Evolutionary conservation across 53 echinoderm and acorn worm species (phyloP), one percentile per base, ranked within the genome.

Genomic region (Echinarachnius parma): DNA sequence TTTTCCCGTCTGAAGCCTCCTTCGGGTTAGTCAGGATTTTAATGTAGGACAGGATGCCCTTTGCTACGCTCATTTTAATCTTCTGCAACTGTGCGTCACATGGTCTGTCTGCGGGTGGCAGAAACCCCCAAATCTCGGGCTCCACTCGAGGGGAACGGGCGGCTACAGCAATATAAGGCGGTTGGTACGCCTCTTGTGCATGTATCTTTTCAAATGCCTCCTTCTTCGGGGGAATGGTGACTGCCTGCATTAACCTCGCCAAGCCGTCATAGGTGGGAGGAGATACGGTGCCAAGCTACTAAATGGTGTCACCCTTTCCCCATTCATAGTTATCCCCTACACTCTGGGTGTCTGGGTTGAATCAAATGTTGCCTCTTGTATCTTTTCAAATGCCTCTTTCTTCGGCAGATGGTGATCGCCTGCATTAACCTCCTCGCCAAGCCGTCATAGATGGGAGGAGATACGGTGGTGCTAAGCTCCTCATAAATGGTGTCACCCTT

Each of bases 61-160:
- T 57, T 28, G n/a, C 57, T 2, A 57, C n/a, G 27, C n/a, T 57
- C 3, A 27, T 5, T 27, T 57, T 25, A 25, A 22, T 25, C 16
- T 22, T 57, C 28, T 57, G 57, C 8, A n/a, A 57, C 57, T 57
- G 57, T 4, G 57, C 57, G n/a, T 57, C 57, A 57, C 4, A 10
- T 4, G 57, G 4, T n/a, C 57, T 57, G 4, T 25, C 57, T 28
- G 9, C 19, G 4, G 57, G 57, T 22, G 24, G 57, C 5, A 57
- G 57, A 7, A 28, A 57, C 4, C n/a, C n/a, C 57, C 57, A 57
- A 16, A 57, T 57, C 28, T 57, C 57, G 25, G 5, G 57, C 9
- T 57, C 57, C 57, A 57, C 57, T 22, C 57, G 57, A 4, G 57
- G 57, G 9, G n/a, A 5, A 27, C 57, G n/a, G 7, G 57, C 28